Percentiles rank a stretch among this genome's conserved stretches.
Evolutionary conservation across 2,113 vertebrate species (phyloP).

Genomic region (Clarias magur): DNA sequence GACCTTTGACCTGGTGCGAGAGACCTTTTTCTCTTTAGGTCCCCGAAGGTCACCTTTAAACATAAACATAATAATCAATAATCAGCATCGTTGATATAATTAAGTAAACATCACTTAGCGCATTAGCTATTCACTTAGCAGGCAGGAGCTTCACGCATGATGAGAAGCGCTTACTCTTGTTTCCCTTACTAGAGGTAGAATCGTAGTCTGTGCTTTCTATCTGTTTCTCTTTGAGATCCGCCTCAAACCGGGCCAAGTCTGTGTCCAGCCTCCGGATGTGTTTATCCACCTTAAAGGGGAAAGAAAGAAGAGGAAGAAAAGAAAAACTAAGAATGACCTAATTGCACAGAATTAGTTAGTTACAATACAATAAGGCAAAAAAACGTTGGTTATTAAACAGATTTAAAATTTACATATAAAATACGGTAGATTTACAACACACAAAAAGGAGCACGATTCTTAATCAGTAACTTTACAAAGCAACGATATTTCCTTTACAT

Average conservation of each 20-base stretch:
- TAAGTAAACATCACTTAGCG: not conserved
- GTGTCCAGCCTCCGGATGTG: constrained; percentile 89
- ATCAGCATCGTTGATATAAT: not conserved
- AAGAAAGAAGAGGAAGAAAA: not conserved
- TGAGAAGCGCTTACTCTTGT: constrained; percentile 80
- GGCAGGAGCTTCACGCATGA: not conserved
- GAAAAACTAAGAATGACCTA: not conserved
- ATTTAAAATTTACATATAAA: not conserved
- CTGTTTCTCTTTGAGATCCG: constrained; percentile 89
- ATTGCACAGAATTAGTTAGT: not conserved
- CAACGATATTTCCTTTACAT: not conserved
- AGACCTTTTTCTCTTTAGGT: constrained; percentile 86
- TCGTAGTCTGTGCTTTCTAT: constrained; percentile 89
- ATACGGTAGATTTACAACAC: not conserved
- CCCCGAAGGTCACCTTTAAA: constrained; percentile 75
- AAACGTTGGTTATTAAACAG: not conserved
- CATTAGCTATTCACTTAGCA: not conserved
- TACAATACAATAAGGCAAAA: not conserved
- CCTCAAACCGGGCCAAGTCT: constrained; percentile 89
- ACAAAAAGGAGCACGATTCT: not conserved
- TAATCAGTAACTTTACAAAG: not conserved
- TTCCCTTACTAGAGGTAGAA: constrained; percentile 89
- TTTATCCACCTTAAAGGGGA: constrained; percentile 79
- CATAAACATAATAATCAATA: not conserved
- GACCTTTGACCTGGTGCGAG: constrained; percentile 83